Conservation (phyloP, 2,888 invertebrate species). For the Plebejus argus region DNA sequence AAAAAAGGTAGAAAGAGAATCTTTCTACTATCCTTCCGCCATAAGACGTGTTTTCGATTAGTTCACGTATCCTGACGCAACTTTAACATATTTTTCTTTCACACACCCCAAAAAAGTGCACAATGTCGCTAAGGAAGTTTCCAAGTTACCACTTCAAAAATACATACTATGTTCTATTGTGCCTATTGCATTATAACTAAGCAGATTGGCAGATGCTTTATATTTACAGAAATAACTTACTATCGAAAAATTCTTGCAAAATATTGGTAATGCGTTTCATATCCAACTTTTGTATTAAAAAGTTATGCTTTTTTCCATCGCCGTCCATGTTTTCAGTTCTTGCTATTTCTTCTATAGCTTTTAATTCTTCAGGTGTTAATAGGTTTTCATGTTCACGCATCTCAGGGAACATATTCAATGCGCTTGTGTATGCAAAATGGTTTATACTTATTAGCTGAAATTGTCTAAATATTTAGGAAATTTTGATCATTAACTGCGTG, state of each 20-base stretch:
- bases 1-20: no score
- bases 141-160: no score
- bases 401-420: conserved; percentile 72
- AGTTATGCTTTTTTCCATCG: conserved; percentile 46
- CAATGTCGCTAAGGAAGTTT: no score
- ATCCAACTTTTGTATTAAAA: conserved; percentile 41
- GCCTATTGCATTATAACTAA: no score
- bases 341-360: conserved; percentile 54
- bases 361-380: conserved; percentile 59
- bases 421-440: conserved; percentile 69
- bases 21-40: neutral
- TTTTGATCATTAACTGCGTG: neutral
- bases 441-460: conserved; percentile 66
- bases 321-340: conserved; percentile 55
- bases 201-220: no score
- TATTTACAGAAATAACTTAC: neutral
- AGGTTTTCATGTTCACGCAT: conserved; percentile 72
- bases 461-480: neutral
- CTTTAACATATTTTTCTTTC: no score
- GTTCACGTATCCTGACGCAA: no score
- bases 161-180: no score
- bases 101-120: no score
- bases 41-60: neutral
- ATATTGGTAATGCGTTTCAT: conserved; percentile 59
- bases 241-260: conserved; percentile 33